Evolutionary conservation across 2,888 invertebrate species (phyloP).

Genomic region (Limnephilus marmoratus): DNA sequence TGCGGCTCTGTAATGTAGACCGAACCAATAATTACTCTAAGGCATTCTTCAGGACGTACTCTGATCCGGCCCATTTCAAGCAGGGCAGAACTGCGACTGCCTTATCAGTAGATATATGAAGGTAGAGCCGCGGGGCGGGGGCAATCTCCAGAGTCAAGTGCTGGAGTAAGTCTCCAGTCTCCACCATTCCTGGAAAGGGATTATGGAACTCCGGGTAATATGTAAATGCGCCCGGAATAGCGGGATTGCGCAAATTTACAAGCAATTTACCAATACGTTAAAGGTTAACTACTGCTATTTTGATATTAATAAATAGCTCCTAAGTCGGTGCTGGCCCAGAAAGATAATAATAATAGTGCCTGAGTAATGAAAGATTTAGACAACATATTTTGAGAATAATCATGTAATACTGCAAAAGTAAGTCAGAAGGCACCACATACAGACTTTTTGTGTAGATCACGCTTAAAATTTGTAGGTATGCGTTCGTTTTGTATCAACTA

Average conservation of each 20-base stretch:
- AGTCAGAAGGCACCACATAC: background rate
- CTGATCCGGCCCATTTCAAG: background rate
- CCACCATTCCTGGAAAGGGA: slow-evolving; percentile 15
- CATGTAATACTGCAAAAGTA: background rate
- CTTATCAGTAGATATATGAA: slow-evolving; percentile 48
- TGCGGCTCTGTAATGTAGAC: too few species aligned
- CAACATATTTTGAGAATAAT: background rate
- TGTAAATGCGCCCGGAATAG: slow-evolving; percentile 3
- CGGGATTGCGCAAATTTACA: background rate
- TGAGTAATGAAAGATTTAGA: background rate
- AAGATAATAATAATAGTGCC: background rate
- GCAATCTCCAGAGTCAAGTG: slow-evolving; percentile 24
- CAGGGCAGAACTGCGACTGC: slow-evolving; percentile 15
- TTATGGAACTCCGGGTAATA: slow-evolving; percentile 16
- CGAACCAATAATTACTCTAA: too few species aligned
- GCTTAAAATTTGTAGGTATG: background rate
- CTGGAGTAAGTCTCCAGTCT: slow-evolving; percentile 29
- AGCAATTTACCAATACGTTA: background rate
- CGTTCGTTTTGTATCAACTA: background rate
- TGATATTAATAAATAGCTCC: background rate
- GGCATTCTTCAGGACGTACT: background rate
- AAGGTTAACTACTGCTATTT: background rate
- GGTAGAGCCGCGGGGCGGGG: background rate
- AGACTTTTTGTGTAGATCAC: background rate
- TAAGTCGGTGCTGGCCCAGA: background rate